Conservation (phyloP, 2,113 vertebrate genomes). For the Paraplagusia blochii region DNA sequence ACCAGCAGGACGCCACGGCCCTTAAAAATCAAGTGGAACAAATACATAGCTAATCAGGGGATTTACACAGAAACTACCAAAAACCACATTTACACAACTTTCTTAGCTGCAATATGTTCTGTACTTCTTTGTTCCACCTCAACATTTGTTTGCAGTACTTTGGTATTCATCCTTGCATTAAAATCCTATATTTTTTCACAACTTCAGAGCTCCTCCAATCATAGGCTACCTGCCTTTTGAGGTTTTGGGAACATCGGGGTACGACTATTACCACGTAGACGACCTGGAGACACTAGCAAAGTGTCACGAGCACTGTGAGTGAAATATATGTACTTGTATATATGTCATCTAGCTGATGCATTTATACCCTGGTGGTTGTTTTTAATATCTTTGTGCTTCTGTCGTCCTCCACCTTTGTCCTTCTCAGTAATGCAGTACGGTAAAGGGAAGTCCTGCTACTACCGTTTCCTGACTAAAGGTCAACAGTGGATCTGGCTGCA, state of each 20-base stretch:
- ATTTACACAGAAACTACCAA: background rate
- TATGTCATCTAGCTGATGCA: too few species aligned
- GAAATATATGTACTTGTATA: background rate
- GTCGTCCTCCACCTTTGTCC: background rate
- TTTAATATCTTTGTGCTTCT: background rate
- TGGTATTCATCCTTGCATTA: background rate
- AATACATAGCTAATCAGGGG: background rate
- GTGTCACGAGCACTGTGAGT: conserved; percentile 97
- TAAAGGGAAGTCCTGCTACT: conserved; percentile 98
- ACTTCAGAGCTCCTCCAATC: conserved; percentile 91
- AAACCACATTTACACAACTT: too few species aligned
- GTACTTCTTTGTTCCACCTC: background rate
- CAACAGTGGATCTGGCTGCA: conserved; percentile 99
- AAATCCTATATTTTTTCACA: conserved; percentile 2
- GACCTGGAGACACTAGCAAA: conserved; percentile 97
- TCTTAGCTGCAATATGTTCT: background rate
- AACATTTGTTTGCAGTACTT: background rate
- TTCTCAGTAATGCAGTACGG: conserved; percentile 95
- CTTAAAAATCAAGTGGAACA: background rate
- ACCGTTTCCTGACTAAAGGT: conserved; percentile 97
- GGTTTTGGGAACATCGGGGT: conserved; percentile 97
- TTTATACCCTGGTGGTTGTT: background rate
- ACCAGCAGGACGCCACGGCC: background rate
- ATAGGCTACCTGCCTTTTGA: conserved; percentile 99
- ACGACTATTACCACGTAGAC: conserved; percentile 99